Percentiles rank a stretch among this genome's conserved stretches.
Evolutionary conservation across 1,140 invertebrate species (phyloP).

Genomic region (Xylocopa sonorina): DNA sequence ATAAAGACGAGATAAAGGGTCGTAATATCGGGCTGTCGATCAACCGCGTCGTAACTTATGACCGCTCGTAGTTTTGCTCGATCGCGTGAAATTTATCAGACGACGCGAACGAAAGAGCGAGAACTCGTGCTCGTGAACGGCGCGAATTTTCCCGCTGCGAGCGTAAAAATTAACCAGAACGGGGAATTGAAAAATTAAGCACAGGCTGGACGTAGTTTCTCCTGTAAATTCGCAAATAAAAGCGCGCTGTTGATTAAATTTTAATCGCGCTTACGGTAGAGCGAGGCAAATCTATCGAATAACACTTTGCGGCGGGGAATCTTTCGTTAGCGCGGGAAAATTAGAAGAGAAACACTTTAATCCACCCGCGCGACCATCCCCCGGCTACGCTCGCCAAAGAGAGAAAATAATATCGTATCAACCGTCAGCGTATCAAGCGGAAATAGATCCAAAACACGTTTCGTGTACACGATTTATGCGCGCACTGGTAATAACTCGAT

Average conservation of each 20-base stretch:
- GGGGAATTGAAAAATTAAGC: too few relatives aligned
- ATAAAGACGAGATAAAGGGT: not conserved
- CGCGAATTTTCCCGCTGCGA: too few relatives aligned
- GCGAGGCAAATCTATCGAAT: too few relatives aligned
- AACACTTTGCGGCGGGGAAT: not conserved
- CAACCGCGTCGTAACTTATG: not conserved
- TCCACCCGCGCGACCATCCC: not conserved
- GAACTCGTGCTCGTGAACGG: too few relatives aligned
- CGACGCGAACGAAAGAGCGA: too few relatives aligned
- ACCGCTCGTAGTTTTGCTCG: not conserved
- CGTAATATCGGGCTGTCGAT: constrained; percentile 2
- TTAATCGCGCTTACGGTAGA: too few relatives aligned
- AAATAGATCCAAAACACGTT: not conserved
- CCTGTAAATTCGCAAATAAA: too few relatives aligned
- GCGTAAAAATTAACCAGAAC: too few relatives aligned
- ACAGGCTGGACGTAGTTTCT: too few relatives aligned
- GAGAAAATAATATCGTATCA: constrained; percentile 1
- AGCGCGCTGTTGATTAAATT: too few relatives aligned
- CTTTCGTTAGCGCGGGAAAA: not conserved
- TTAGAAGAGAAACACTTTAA: not conserved
- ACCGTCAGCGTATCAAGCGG: not conserved
- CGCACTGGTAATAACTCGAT: not conserved
- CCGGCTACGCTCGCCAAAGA: not conserved
- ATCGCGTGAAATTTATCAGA: too few relatives aligned
- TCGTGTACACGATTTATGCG: not conserved